Percentiles rank a stretch among this genome's conserved stretches.
Conservation (phyloP, 1,140 invertebrate species). For the Achatina immaculata region DNA sequence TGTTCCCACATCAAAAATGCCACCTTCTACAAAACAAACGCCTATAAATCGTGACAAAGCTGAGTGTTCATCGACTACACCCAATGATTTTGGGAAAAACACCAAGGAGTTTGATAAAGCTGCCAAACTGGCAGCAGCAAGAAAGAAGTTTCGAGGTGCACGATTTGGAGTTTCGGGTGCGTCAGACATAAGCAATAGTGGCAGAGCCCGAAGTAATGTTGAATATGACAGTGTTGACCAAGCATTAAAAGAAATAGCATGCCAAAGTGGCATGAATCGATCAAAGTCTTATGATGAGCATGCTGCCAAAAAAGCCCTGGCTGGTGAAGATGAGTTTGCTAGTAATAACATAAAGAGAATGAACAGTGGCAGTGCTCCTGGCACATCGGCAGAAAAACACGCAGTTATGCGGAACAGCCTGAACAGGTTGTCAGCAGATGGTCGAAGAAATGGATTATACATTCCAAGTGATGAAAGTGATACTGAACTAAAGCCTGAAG, state of each 20-base stretch:
- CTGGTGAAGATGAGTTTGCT: conserved; percentile 41
- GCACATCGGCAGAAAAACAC: conserved; percentile 39
- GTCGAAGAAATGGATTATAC: conserved; percentile 56
- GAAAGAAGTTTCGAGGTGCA: conserved; percentile 58
- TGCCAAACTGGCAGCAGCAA: conserved; percentile 61
- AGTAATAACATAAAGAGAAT: conserved; percentile 9
- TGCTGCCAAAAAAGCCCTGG: conserved; percentile 51
- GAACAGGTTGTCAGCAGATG: conserved; percentile 53
- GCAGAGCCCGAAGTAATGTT: conserved; percentile 61
- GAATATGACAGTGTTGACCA: conserved; percentile 61
- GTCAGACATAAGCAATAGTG: conserved; percentile 40
- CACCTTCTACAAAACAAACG: conserved; percentile 35
- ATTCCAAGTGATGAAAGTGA: conserved; percentile 64
- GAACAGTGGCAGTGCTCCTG: conserved; percentile 45
- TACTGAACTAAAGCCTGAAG: conserved; percentile 51
- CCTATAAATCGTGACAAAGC: conserved; percentile 34
- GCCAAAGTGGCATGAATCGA: conserved; percentile 58
- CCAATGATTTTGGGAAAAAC: conserved; percentile 40
- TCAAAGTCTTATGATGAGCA: conserved; percentile 66
- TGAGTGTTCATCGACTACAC: conserved; percentile 36
- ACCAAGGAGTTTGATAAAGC: conserved; percentile 51
- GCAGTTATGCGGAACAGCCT: conserved; percentile 47
- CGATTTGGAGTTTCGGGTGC: conserved; percentile 60
- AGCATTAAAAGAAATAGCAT: conserved; percentile 55
- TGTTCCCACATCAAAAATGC: conserved; percentile 39